A percentile compares a stretch with the other conserved stretches of the same genome.
Conservation (phyloP, 2,888 invertebrate genomes). For the Mesorhabditis belari region DNA sequence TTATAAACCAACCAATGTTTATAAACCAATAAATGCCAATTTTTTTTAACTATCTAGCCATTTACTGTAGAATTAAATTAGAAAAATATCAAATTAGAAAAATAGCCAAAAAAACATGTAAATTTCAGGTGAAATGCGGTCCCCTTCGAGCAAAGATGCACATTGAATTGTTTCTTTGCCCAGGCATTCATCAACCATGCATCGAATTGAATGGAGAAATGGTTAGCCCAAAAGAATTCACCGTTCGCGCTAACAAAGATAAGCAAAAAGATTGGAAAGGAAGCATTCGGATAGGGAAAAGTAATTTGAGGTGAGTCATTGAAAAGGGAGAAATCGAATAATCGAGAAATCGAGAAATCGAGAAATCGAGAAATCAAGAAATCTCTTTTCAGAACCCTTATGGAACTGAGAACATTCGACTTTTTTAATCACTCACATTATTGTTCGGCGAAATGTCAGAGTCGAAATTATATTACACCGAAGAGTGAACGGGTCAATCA, state of each 20-base stretch:
- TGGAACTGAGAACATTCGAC: constrained; percentile 55
- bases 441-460: constrained; percentile 56
- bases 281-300: constrained; percentile 54
- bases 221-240: constrained; percentile 56
- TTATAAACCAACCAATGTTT: too few species aligned
- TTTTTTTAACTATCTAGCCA: too few species aligned
- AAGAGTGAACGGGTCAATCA: constrained; percentile 9
- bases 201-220: constrained; percentile 54
- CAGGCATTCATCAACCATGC: constrained; percentile 56
- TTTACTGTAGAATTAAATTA: too few species aligned
- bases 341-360: not conserved
- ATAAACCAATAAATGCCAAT: too few species aligned
- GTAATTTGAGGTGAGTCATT: constrained; percentile 34
- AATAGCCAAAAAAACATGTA: not conserved
- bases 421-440: constrained; percentile 55
- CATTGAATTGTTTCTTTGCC: constrained; percentile 54
- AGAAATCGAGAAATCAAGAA: not conserved
- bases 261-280: constrained; percentile 58
- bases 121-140: constrained; percentile 48
- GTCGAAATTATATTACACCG: constrained; percentile 48
- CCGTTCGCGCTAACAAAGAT: constrained; percentile 56
- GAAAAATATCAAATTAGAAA: not conserved
- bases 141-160: constrained; percentile 47
- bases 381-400: constrained; percentile 50
- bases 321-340: not conserved